phyloP scores from a whole-genome alignment of 2,888 invertebrate genomes.

The Melanotus villosus region DNA sequence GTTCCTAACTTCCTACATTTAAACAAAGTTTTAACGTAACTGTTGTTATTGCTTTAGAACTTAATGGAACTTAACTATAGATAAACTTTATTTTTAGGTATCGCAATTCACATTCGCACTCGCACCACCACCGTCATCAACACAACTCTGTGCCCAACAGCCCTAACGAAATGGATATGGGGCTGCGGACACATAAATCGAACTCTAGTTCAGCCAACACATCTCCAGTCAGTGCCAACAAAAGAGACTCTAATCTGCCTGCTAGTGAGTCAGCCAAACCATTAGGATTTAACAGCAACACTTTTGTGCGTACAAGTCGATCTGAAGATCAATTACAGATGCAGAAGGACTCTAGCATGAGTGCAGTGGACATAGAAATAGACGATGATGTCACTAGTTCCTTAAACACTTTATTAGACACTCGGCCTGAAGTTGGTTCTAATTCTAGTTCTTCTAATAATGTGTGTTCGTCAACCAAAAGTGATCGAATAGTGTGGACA shows the following conservation, averaged over 20 bases:
- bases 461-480: conserved; percentile 68
- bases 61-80: too few relatives aligned
- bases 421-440: conserved; percentile 62
- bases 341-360: conserved; percentile 83
- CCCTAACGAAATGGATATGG: conserved; percentile 76
- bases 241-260: conserved; percentile 65
- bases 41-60: too few relatives aligned
- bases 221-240: conserved; percentile 71
- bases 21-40: too few relatives aligned
- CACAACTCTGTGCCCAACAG: conserved; percentile 80
- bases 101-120: conserved; percentile 70
- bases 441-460: conserved; percentile 55
- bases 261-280: conserved; percentile 51
- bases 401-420: conserved; percentile 90
- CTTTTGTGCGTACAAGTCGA: conserved; percentile 87
- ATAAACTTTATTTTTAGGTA: conserved; percentile 63
- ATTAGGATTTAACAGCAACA: conserved; percentile 52
- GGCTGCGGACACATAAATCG: conserved; percentile 65
- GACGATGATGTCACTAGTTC: conserved; percentile 96
- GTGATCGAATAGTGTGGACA: conserved; percentile 88
- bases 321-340: conserved; percentile 93
- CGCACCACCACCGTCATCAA: conserved; percentile 66
- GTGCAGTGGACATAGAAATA: conserved; percentile 91
- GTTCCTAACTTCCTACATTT: too few relatives aligned
- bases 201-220: conserved; percentile 71